Evolutionary conservation across 2,797 vertebrate genomes (phyloP).

Genomic region (Lacerta agilis): DNA sequence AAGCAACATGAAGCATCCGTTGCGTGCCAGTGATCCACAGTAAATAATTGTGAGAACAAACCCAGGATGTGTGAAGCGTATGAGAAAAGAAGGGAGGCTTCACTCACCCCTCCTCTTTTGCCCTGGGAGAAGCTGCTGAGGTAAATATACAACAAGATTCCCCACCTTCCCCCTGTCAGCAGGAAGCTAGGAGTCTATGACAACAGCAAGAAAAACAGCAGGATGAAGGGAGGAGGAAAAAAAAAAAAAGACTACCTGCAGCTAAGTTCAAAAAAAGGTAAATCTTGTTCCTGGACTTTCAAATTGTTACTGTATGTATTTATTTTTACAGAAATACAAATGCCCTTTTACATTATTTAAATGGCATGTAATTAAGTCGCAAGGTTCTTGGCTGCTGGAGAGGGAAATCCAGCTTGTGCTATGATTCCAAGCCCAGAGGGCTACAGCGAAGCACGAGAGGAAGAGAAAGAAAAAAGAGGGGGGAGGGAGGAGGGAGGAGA

Average conservation of each 20-base stretch:
- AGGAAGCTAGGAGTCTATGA: constrained; percentile 36
- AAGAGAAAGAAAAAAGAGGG: constrained; percentile 18
- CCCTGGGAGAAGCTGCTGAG: constrained; percentile 16
- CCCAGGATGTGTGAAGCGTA: not conserved
- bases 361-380: constrained; percentile 57
- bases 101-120: not conserved
- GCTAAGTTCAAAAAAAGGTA: constrained; percentile 52
- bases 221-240: not conserved
- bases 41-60: constrained; percentile 2
- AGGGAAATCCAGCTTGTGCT: constrained; percentile 15
- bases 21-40: not conserved
- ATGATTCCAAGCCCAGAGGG: constrained; percentile 55
- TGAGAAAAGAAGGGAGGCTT: not conserved
- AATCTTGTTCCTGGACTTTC: constrained; percentile 54
- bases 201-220: not conserved
- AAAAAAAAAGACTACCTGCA: constrained; percentile 51
- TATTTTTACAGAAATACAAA: constrained; percentile 57
- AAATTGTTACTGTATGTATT: constrained; percentile 41
- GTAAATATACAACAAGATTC: constrained; percentile 18
- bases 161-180: not conserved
- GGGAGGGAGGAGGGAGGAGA: constrained; percentile 2
- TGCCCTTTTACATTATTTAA: constrained; percentile 68
- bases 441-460: constrained; percentile 9
- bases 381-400: constrained; percentile 46
- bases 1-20: not conserved